A percentile compares a stretch with the other conserved stretches of the same genome.
Conservation (phyloP, 2,797 vertebrate genomes). For the Balearica regulorum region DNA sequence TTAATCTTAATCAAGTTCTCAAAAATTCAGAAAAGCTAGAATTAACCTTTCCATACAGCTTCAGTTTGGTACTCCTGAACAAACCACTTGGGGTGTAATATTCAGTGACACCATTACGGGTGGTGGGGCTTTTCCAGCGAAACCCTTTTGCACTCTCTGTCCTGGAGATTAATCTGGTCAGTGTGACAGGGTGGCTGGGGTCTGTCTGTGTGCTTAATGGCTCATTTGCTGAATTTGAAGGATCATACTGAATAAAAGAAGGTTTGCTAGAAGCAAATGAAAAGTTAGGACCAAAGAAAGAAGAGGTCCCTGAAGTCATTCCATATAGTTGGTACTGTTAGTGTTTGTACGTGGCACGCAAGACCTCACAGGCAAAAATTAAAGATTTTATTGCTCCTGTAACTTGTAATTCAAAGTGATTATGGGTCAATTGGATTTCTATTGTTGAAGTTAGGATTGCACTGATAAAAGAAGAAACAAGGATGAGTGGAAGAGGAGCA, state of each 20-base stretch:
- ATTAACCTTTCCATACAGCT: background rate
- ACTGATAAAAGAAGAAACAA: background rate
- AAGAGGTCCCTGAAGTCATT: background rate
- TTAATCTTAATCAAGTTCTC: background rate
- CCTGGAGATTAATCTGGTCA: background rate
- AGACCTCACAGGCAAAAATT: background rate
- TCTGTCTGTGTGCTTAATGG: background rate
- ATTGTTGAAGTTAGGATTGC: background rate
- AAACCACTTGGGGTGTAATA: background rate
- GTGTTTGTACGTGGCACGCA: accelerated
- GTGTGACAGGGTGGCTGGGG: background rate
- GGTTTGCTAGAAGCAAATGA: background rate
- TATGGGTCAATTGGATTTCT: background rate
- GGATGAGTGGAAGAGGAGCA: accelerated
- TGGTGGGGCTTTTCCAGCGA: background rate
- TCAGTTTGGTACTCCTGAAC: background rate
- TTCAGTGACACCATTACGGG: background rate
- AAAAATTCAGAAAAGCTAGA: background rate
- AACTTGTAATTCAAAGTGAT: background rate
- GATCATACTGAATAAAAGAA: background rate
- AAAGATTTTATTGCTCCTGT: background rate
- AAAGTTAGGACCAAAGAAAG: background rate
- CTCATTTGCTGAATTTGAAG: background rate
- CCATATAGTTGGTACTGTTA: background rate
- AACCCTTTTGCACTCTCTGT: background rate